Conservation (phyloP, 2,888 invertebrate species). For the Eilema caniola region DNA sequence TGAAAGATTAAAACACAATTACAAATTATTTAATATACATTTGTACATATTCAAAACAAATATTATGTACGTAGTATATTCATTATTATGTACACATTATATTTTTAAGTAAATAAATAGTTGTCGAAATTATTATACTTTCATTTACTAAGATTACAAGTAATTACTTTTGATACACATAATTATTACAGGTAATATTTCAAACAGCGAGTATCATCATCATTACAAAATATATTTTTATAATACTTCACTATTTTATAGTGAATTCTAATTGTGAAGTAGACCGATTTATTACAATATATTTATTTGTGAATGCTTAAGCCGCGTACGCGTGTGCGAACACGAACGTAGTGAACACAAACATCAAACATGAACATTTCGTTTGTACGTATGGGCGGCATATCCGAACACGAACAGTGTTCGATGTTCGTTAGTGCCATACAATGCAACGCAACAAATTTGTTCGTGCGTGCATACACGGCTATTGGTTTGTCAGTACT, state of each 20-base stretch:
- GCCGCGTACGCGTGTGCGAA: too few relatives aligned
- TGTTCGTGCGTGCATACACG: constrained; percentile 7
- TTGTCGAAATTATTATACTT: constrained; percentile 73
- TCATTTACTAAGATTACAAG: constrained; percentile 56
- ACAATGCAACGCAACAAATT: neutral
- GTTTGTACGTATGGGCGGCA: too few relatives aligned
- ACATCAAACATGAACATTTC: too few relatives aligned
- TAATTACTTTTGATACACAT: constrained; percentile 42
- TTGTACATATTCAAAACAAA: constrained; percentile 80
- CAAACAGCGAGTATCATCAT: constrained; percentile 71
- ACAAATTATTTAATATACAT: constrained; percentile 80
- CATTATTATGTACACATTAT: constrained; percentile 79
- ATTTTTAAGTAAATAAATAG: constrained; percentile 80
- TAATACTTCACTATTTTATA: constrained; percentile 65
- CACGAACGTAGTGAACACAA: too few relatives aligned
- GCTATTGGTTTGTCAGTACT: constrained; percentile 14
- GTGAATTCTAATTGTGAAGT: constrained; percentile 53
- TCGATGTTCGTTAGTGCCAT: too few relatives aligned
- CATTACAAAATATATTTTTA: constrained; percentile 49
- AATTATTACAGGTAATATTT: constrained; percentile 51
- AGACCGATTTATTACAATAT: constrained; percentile 24
- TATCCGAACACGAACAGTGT: too few relatives aligned
- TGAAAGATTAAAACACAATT: constrained; percentile 51
- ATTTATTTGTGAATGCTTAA: neutral
- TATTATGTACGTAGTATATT: constrained; percentile 76